Evolutionary conservation across 2,888 invertebrate genomes (phyloP), one percentile per base, ranked within the genome.

Genomic region (Acronicta psi): DNA sequence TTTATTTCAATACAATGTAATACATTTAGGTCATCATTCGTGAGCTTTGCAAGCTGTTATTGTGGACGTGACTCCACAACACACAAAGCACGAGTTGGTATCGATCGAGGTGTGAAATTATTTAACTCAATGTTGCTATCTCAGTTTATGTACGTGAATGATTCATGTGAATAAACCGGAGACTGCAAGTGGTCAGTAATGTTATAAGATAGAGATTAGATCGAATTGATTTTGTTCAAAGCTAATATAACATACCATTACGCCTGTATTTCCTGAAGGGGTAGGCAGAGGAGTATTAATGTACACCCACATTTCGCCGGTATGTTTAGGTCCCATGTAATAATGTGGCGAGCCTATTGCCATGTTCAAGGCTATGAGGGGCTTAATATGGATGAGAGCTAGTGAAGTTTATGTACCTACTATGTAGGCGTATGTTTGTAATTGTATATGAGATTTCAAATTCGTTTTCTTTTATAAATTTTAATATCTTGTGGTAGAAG

Each of bases 181-280:
- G 29, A 8, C 43, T 50, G 51, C 61, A 55, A 71, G 71, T 69
- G 67, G 71, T 65, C 66, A n/a, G n/a, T n/a, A n/a, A n/a, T 18
- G 5, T 43, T 58, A 29, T 13, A 20, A 14, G 36, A 50, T 61
- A 43, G 38, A 43, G 47, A 36, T 40, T 36, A 14, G 13, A 40
- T 31, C 7, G n/a, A 13, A 42, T 37, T 34, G 43, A 42, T 62
- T 50, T n/a, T 38, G 13, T 50, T 59, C 20, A 31, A 40, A 46
- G 17, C 14, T 45, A 9, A n/a, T n/a, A n/a, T n/a, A n/a, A n/a
- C n/a, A n/a, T n/a, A n/a, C n/a, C n/a, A n/a, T n/a, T n/a, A n/a
- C n/a, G n/a, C n/a, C n/a, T n/a, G n/a, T n/a, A n/a, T n/a, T n/a
- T n/a, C n/a, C n/a, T n/a, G n/a, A n/a, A n/a, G n/a, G n/a, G n/a